Conservation (phyloP, 1,140 invertebrate species). For the Drosophila orosa region DNA sequence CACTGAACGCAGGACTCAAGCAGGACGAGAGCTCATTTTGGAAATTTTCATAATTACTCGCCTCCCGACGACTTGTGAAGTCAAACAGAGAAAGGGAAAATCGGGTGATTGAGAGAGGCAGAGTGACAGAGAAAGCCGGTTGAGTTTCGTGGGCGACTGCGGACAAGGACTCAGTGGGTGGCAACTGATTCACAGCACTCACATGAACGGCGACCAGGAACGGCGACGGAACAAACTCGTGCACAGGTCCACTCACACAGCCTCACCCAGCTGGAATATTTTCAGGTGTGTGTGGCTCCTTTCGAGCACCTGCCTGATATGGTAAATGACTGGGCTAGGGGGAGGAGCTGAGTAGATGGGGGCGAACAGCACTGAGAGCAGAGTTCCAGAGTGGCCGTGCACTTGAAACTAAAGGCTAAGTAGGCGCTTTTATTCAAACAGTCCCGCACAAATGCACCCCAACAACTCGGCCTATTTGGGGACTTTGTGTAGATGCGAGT, state of each 20-base stretch:
- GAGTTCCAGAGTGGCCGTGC: constrained; percentile 35
- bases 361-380: not conserved
- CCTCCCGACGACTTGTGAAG: constrained; percentile 58
- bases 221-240: constrained; percentile 45
- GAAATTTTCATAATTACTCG: constrained; percentile 71
- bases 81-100: constrained; percentile 42
- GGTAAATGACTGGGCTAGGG: constrained; percentile 29
- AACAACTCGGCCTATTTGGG: constrained; percentile 52
- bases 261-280: constrained; percentile 22
- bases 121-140: constrained; percentile 38
- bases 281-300: constrained; percentile 17
- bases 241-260: constrained; percentile 51
- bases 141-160: constrained; percentile 42
- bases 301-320: constrained; percentile 45
- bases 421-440: constrained; percentile 51
- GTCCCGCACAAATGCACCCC: constrained; percentile 30
- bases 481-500: constrained; percentile 13
- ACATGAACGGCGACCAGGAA: constrained; percentile 34
- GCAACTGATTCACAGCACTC: constrained; percentile 45
- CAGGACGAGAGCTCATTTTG: constrained; percentile 54
- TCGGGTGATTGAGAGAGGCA: constrained; percentile 1
- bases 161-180: constrained; percentile 25
- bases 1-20: constrained; percentile 28
- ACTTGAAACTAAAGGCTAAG: constrained; percentile 62
- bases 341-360: too few relatives aligned